These are phyloP conservation scores for Morone chrysops DNA, from an alignment of 2,113 vertebrate species.

Conservation along the genomic window DNA sequence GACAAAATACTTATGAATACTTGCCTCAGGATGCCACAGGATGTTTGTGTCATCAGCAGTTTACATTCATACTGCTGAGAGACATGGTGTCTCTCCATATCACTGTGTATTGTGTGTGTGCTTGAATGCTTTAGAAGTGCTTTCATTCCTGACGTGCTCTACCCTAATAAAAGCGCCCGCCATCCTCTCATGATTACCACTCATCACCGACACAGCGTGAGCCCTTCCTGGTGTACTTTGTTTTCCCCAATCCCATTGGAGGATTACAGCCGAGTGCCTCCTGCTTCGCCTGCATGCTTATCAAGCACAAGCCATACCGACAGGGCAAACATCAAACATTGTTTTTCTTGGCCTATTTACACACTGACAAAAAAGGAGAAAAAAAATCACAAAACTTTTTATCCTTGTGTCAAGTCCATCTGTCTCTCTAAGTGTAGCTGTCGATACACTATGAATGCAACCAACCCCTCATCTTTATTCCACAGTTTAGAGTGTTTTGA, in stretches of 20 bases:
- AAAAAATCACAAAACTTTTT: slow-evolving; percentile 20
- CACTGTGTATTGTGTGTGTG: not conserved
- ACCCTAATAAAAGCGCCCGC: slow-evolving; percentile 38
- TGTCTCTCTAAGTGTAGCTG: slow-evolving; percentile 30
- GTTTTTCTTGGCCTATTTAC: slow-evolving; percentile 44
- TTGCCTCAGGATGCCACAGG: not conserved
- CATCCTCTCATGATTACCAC: slow-evolving; percentile 47
- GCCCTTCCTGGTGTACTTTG: slow-evolving; percentile 51
- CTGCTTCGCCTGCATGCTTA: slow-evolving; percentile 36
- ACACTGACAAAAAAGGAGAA: not conserved
- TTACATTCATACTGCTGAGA: not conserved
- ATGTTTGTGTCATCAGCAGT: not conserved
- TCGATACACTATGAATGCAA: slow-evolving; percentile 8
- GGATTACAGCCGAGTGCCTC: slow-evolving; percentile 38
- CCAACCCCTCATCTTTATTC: slow-evolving; percentile 42
- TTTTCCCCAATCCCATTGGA: slow-evolving; percentile 49
- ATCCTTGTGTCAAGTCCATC: slow-evolving; percentile 42
- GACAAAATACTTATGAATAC: not conserved
- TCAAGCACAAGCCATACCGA: slow-evolving; percentile 50
- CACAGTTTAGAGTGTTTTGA: slow-evolving; percentile 1
- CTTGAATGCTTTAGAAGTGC: slow-evolving; percentile 15
- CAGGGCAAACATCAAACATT: slow-evolving; percentile 44
- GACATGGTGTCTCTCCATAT: not conserved
- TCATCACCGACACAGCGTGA: slow-evolving; percentile 42
- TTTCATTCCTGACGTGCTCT: slow-evolving; percentile 29